These are phyloP conservation scores for Ctenodactylus gundi DNA, from an alignment of 2,113 vertebrate species.

Conservation along the genomic window DNA sequence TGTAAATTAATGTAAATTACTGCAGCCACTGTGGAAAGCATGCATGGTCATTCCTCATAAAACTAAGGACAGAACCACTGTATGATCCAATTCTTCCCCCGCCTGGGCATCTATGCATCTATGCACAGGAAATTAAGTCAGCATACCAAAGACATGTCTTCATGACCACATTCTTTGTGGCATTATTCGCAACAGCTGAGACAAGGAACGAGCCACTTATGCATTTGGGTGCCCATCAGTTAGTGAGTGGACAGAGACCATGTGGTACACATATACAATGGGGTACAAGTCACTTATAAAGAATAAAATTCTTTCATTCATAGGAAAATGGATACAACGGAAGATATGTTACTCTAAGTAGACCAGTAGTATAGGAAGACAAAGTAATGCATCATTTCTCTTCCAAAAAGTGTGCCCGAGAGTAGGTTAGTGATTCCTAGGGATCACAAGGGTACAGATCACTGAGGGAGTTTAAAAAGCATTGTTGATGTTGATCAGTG, in stretches of 20 bases:
- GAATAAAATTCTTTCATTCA: background rate
- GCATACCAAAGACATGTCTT: background rate
- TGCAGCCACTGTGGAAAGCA: background rate
- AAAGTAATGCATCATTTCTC: background rate
- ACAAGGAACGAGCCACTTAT: background rate
- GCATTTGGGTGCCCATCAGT: too few species aligned
- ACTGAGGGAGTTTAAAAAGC: background rate
- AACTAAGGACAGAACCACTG: background rate
- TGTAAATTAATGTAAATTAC: background rate
- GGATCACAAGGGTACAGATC: fast-evolving
- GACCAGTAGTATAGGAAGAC: background rate
- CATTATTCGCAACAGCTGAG: background rate
- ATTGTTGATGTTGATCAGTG: background rate
- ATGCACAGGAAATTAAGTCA: background rate
- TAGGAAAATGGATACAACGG: too few species aligned
- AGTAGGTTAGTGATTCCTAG: background rate
- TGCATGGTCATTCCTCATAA: background rate
- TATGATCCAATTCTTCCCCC: too few species aligned
- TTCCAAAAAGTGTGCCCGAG: background rate
- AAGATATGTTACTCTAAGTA: background rate
- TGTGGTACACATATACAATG: background rate
- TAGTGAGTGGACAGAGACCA: background rate
- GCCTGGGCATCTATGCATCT: background rate
- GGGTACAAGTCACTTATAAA: background rate
- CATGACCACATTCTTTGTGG: background rate